Conservation (phyloP, 2,888 invertebrate species). For the Dexiosoma caninum region DNA sequence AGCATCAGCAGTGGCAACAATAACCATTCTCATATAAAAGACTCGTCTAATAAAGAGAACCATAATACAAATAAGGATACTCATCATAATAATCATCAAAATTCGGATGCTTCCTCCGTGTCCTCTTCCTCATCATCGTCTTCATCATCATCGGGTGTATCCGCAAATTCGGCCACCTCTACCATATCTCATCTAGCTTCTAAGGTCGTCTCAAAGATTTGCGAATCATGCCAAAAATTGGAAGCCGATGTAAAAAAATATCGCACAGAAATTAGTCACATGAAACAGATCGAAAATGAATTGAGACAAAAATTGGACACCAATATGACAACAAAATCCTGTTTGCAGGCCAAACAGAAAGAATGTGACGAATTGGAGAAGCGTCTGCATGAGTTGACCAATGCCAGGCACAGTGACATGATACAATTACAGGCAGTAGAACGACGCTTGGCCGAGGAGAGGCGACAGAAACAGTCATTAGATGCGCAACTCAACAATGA, state of each 20-base stretch:
- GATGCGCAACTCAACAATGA: conserved; percentile 87
- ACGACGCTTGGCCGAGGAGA: conserved; percentile 88
- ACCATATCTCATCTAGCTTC: conserved; percentile 76
- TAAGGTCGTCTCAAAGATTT: conserved; percentile 77
- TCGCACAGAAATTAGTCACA: conserved; percentile 76
- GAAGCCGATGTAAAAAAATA: conserved; percentile 77
- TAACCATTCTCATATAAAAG: conserved; percentile 61
- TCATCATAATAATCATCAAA: conserved; percentile 62
- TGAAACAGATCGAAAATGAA: conserved; percentile 78
- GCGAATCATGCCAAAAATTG: conserved; percentile 77
- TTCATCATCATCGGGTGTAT: conserved; percentile 72
- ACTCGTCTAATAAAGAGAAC: conserved; percentile 54
- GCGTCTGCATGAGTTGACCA: conserved; percentile 86
- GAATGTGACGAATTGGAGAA: conserved; percentile 93
- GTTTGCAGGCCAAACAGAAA: conserved; percentile 84
- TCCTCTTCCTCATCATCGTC: conserved; percentile 69
- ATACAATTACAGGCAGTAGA: conserved; percentile 87
- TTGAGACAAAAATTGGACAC: conserved; percentile 79
- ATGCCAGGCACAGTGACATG: conserved; percentile 87
- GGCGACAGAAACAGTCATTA: conserved; percentile 85
- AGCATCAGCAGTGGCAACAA: conserved; percentile 62
- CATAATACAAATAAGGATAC: conserved; percentile 59
- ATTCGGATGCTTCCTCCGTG: conserved; percentile 66
- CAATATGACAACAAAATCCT: conserved; percentile 84
- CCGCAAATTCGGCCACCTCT: conserved; percentile 71